phyloP scores from a whole-genome alignment of 2,113 vertebrate genomes.

The Natator depressus region DNA sequence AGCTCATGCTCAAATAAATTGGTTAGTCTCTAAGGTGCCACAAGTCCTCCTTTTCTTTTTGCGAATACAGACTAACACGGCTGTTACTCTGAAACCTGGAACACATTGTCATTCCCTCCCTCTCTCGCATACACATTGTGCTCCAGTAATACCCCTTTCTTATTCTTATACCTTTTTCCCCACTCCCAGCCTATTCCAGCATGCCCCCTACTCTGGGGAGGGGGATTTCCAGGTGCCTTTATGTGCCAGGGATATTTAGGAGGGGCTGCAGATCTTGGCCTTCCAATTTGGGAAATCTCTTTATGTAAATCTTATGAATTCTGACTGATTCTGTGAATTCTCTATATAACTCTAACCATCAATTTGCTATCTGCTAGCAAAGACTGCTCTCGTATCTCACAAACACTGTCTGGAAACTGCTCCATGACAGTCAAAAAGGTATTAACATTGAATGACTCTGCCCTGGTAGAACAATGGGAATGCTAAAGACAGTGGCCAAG shows the following conservation, averaged over 20 bases:
- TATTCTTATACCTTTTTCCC: neutral
- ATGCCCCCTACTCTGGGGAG: neutral
- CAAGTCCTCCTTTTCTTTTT: no score
- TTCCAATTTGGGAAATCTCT: neutral
- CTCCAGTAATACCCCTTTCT: neutral
- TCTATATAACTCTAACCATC: neutral
- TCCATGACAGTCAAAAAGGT: neutral
- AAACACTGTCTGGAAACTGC: neutral
- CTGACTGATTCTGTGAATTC: neutral
- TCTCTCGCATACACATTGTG: neutral
- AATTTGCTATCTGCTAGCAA: neutral
- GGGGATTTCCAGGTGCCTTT: neutral
- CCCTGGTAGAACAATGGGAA: neutral
- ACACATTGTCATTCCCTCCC: neutral
- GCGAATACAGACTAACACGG: no score
- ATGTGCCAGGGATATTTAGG: neutral
- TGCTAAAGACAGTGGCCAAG: neutral
- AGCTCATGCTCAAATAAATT: no score
- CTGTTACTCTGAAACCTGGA: no score
- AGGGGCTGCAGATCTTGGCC: neutral
- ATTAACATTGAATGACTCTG: neutral
- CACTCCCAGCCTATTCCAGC: neutral
- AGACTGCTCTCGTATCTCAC: neutral
- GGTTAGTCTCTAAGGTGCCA: no score
- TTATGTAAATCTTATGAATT: neutral